phyloP scores from a whole-genome alignment of 2,113 vertebrate species.

The Clupea harengus region DNA sequence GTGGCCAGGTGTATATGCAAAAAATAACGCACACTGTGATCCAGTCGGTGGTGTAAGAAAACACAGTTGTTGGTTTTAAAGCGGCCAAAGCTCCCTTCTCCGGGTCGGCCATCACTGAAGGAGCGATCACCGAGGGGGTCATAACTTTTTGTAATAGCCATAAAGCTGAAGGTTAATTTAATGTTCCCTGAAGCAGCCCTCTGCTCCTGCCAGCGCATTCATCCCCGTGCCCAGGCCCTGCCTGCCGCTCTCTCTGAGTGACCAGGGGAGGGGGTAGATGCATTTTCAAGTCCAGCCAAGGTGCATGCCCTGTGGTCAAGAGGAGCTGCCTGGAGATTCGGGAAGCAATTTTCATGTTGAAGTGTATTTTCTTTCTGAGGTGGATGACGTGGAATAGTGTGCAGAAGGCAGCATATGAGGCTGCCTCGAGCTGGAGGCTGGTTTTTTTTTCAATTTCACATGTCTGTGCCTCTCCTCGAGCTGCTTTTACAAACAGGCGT shows the following conservation, averaged over 20 bases:
- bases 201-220: not conserved
- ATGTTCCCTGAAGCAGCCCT: not conserved
- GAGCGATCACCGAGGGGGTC: not conserved
- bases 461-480: not conserved
- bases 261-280: not conserved
- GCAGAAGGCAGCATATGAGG: not conserved
- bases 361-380: not conserved
- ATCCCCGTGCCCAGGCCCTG: not conserved
- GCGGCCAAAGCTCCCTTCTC: not conserved
- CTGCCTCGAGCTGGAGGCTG: not conserved
- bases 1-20: not conserved
- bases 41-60: not conserved
- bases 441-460: not conserved
- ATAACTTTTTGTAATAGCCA: not conserved
- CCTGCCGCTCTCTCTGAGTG: not conserved
- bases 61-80: not conserved
- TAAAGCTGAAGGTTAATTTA: slow-evolving; percentile 29
- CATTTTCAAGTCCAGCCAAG: not conserved
- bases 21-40: not conserved
- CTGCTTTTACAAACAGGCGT: not conserved
- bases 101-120: not conserved
- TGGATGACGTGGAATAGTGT: not conserved
- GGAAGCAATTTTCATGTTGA: not conserved
- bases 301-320: not conserved
- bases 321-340: not conserved